Evolutionary conservation across 1,140 invertebrate genomes (phyloP), one percentile per base, ranked within the genome.

Genomic region (Archivesica marissinica): DNA sequence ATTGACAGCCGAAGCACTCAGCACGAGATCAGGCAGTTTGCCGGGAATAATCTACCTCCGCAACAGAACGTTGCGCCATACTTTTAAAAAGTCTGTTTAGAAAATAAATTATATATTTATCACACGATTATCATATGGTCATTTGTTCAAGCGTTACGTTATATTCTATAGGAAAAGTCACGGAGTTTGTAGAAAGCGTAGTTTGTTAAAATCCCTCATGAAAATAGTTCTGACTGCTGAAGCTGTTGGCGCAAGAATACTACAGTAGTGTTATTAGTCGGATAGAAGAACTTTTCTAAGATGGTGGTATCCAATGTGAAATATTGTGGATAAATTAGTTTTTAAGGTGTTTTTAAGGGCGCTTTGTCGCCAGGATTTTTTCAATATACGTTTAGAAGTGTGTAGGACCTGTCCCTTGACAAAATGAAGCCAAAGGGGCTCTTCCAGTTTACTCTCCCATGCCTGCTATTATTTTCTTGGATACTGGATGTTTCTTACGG

Each of bases 1-100:
- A 86, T 86, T 86, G 85, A 78, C 85, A 86, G 85, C 54, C 75
- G 70, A 70, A 56, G 47, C 54, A 41, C 54, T 25, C 66, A 47
- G 54, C 52, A 47, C 64, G 68, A 47, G 70, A 38, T 72, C 9
- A 33, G 38, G 28, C 25, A 44, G 41, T 72, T 28, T 72, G 50
- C 38, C 50, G 39, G 11, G 35, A 20, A 72, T 56, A 72, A 30
- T 72, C 23, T 72, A 2, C 68, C 28, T 72, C 68, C 68, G 68
- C 68, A 30, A 44, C 33, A 77, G 38, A 41, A 77, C 15, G 47
- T 33, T 35, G 30, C 13, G 1, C n/a, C 2, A 13, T 28, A 4
- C n/a, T 59, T 4, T 59, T 28, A 9, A 4, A 54, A 54, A 9
- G 15, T 54, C 7, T 7, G 20, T 3, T 64, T n/a, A n/a, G n/a